Conservation (phyloP, 2,888 invertebrate genomes). For the Aplocera efformata region DNA sequence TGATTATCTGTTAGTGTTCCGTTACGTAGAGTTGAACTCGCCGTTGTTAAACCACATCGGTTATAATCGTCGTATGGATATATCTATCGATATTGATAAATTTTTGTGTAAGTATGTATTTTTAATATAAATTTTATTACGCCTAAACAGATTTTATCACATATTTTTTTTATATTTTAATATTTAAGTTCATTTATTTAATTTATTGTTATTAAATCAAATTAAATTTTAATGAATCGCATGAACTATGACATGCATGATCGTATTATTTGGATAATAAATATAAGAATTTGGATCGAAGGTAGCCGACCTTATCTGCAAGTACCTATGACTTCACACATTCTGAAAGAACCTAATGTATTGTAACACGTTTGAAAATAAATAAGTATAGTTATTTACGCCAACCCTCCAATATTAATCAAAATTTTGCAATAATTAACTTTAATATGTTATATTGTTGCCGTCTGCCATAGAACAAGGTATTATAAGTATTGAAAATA, state of each 20-base stretch:
- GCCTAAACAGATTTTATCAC: neutral
- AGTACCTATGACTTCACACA: too few relatives aligned
- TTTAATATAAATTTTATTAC: constrained; percentile 3
- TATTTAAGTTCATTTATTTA: neutral
- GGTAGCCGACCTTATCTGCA: too few relatives aligned
- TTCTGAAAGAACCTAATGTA: too few relatives aligned
- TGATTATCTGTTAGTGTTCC: constrained; percentile 6
- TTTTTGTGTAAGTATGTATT: neutral
- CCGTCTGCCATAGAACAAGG: constrained; percentile 5
- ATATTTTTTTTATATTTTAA: constrained; percentile 4
- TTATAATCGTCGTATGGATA: constrained; percentile 3
- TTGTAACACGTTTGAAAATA: too few relatives aligned
- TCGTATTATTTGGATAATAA: constrained; percentile 1
- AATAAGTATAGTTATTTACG: too few relatives aligned
- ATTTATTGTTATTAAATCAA: constrained; percentile 3
- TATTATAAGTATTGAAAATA: too few relatives aligned
- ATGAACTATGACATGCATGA: constrained; percentile 4
- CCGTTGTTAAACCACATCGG: neutral
- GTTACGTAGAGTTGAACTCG: constrained; percentile 2
- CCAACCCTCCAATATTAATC: too few relatives aligned
- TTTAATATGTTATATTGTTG: too few relatives aligned
- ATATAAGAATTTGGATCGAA: too few relatives aligned
- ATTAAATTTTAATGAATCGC: neutral
- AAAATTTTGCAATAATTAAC: too few relatives aligned
- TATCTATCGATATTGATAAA: constrained; percentile 6